These are phyloP conservation scores for Paragorgia papillata DNA, from an alignment of 92 coral and sea anemone genomes.

Conservation along the genomic window DNA sequence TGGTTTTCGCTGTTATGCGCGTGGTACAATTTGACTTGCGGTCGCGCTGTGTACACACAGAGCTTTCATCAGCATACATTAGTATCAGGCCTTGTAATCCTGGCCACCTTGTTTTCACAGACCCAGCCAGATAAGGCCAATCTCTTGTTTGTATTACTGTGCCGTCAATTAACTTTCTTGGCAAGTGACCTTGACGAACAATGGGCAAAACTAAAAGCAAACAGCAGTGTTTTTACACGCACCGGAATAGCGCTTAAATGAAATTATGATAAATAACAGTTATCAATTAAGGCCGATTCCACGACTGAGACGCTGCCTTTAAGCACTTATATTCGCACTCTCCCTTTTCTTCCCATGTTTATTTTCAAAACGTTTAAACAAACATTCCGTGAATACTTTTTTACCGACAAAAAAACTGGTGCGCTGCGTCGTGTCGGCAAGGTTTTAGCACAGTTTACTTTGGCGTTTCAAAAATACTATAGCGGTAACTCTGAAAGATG, in stretches of 20 bases:
- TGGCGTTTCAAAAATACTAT: not conserved
- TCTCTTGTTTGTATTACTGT: conserved; percentile 22
- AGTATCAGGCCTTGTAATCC: not conserved
- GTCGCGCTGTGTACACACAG: no score
- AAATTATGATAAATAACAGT: conserved; percentile 25
- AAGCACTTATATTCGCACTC: not conserved
- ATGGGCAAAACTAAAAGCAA: conserved; percentile 21
- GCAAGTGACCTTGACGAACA: conserved; percentile 24
- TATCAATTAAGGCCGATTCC: conserved; percentile 12
- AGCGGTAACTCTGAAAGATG: no score
- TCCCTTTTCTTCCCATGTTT: conserved; percentile 14
- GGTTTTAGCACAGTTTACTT: no score
- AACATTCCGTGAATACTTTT: conserved; percentile 39
- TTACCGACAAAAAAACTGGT: conserved; percentile 7
- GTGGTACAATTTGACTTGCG: no score
- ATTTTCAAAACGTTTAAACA: conserved; percentile 21
- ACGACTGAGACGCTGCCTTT: not conserved
- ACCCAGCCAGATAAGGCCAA: conserved; percentile 34
- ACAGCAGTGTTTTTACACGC: not conserved
- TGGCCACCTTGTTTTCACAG: conserved; percentile 20
- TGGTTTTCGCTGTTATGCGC: no score
- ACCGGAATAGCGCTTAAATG: conserved; percentile 7
- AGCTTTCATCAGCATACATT: no score
- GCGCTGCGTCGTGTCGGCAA: no score
- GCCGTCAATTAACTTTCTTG: conserved; percentile 1